Base-by-base conservation (phyloP, 2,797 vertebrate species). In the Poeciliopsis turneri region DNA sequence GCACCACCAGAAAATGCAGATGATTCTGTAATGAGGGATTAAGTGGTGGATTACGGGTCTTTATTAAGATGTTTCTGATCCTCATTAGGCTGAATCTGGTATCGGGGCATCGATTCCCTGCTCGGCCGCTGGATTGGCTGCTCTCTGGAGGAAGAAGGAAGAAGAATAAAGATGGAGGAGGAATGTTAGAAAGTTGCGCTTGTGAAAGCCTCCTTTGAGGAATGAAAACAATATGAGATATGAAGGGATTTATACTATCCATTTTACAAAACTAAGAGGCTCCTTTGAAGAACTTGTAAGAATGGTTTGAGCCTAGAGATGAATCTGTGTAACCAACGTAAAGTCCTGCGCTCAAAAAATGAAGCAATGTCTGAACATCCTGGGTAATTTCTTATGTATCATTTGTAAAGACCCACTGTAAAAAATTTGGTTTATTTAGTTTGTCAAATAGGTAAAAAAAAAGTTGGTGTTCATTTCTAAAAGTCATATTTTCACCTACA, bases 21-120 rank as follows among this genome's bases (percentile, higher is more conserved):
- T 93, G 91, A 89, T 90, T 92, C 93, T 93, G 93, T 96, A 96
- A 95, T 94, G 94, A 95, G 93, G 94, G 94, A 95, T 96, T 96
- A 96, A 94, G 91, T 91, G 85, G 86, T 81, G 94, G 94, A 95
- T 96, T 96, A 95, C 78, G 92, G 93, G 93, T 90, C 93, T 95
- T 95, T 96, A 96, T 96, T 95, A 96, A 96, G 95, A 95, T 95
- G 93, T 95, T 95, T 94, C 92, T 95, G 93, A 95, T 95, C 92
- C 95, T 95, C 94, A 95, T 96, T 95, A 96, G 94, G 91, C 88
- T 87, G 82, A 90, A 91, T 92, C 92, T 92, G 80, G 87, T 94
- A 95, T 94, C 93, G 92, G 90, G 81, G 85, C 91, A 95, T 96
- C 85, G 92, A 95, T 95, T 95, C 90, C 81, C 85, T 76, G 2